These are phyloP conservation scores for Gila orcuttii DNA, from an alignment of 2,113 vertebrate genomes.

Conservation along the genomic window DNA sequence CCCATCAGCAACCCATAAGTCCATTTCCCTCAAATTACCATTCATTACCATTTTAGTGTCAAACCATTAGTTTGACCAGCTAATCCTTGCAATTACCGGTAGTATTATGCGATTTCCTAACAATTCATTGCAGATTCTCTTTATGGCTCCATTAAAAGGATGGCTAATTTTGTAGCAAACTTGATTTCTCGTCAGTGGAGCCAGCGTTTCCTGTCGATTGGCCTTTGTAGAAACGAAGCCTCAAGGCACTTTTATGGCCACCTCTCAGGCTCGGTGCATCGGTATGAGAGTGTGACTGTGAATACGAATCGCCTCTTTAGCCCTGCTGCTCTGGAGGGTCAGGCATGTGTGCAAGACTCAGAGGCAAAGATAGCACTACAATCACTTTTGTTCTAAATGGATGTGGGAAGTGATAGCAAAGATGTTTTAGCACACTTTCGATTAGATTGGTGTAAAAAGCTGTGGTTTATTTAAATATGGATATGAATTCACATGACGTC, in stretches of 20 bases:
- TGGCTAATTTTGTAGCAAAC: constrained; percentile 55
- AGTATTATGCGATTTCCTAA: constrained; percentile 51
- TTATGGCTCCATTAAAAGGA: constrained; percentile 60
- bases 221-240: constrained; percentile 49
- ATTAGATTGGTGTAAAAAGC: neutral
- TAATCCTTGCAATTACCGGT: constrained; percentile 58
- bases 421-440: constrained; percentile 38
- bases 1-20: constrained; percentile 54
- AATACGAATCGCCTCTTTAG: constrained; percentile 59
- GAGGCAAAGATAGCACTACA: constrained; percentile 45
- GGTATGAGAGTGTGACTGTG: constrained; percentile 61
- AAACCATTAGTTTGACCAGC: constrained; percentile 59
- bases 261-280: constrained; percentile 54
- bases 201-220: constrained; percentile 44
- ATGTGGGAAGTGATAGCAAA: constrained; percentile 43
- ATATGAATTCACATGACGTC: neutral
- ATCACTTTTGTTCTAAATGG: constrained; percentile 51
- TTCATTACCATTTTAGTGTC: constrained; percentile 59
- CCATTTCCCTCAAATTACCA: constrained; percentile 59
- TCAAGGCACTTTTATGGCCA: constrained; percentile 54
- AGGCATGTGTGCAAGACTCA: constrained; percentile 50
- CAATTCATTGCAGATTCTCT: constrained; percentile 58
- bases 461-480: constrained; percentile 16
- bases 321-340: constrained; percentile 44
- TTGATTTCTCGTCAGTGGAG: constrained; percentile 32